A percentile compares a stretch with the other conserved stretches of the same genome.
These are phyloP conservation scores for Ferrisia virgata DNA, from an alignment of 2,888 invertebrate genomes.

Conservation along the genomic window DNA sequence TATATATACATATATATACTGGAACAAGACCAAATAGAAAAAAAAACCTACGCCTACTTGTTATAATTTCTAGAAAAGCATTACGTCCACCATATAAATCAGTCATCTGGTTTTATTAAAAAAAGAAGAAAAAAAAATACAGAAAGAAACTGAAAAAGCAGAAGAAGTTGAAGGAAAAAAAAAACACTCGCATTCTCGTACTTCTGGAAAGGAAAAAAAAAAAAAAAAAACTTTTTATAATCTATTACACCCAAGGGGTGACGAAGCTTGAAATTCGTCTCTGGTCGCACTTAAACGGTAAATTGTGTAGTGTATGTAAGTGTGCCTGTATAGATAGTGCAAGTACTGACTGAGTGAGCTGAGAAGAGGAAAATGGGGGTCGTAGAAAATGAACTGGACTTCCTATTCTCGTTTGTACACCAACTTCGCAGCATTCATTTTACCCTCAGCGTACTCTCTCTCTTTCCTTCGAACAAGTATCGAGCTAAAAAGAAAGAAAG, in stretches of 20 bases:
- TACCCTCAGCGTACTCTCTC: background rate
- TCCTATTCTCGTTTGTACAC: conserved; percentile 31
- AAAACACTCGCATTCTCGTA: background rate
- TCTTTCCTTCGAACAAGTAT: background rate
- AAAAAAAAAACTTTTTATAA: conserved; percentile 15
- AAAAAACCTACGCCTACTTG: background rate
- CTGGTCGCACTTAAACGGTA: conserved; percentile 27
- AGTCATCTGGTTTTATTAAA: background rate
- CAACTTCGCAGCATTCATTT: conserved; percentile 27
- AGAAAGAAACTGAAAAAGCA: background rate
- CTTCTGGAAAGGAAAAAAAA: background rate
- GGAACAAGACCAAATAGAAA: background rate
- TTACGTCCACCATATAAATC: conserved; percentile 2
- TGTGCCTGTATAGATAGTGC: background rate
- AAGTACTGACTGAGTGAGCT: background rate
- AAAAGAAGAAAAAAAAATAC: background rate
- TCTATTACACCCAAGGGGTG: background rate
- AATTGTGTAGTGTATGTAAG: background rate
- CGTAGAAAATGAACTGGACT: conserved; percentile 31
- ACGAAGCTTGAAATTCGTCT: conserved; percentile 27
- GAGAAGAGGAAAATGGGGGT: conserved; percentile 9
- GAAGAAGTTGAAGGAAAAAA: background rate
- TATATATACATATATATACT: background rate
- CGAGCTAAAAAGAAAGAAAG: background rate
- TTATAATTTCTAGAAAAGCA: background rate